Conservation (phyloP, 2,888 invertebrate genomes). For the Furcula furcula region DNA sequence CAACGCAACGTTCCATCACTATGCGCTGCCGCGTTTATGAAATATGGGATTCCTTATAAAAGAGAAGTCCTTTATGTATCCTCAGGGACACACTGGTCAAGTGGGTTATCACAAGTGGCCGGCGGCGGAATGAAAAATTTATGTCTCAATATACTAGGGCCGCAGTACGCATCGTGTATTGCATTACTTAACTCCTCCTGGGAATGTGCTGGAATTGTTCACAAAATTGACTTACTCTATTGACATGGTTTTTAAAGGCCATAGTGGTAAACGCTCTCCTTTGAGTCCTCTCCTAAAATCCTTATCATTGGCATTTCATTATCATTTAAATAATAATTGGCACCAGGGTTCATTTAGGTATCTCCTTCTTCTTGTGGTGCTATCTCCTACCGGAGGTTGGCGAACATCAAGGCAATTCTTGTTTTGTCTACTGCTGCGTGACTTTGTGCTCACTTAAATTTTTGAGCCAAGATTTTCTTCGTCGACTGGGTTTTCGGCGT, state of each 20-base stretch:
- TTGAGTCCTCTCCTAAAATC: too few relatives aligned
- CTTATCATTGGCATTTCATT: too few relatives aligned
- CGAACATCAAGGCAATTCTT: too few relatives aligned
- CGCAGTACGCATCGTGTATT: constrained; percentile 55
- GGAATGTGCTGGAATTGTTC: constrained; percentile 34
- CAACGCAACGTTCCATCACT: constrained; percentile 33
- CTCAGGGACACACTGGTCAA: constrained; percentile 74
- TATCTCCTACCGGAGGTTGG: too few relatives aligned
- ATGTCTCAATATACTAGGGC: constrained; percentile 75
- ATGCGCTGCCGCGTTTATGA: constrained; percentile 60
- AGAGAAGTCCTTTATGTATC: constrained; percentile 80
- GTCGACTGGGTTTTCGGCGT: too few relatives aligned
- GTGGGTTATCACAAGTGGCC: constrained; percentile 78
- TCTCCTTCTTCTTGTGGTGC: too few relatives aligned
- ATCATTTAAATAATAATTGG: too few relatives aligned
- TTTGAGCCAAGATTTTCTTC: too few relatives aligned
- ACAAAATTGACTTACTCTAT: constrained; percentile 12
- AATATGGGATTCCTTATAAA: constrained; percentile 81
- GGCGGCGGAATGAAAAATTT: constrained; percentile 79
- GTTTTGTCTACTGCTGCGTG: too few relatives aligned
- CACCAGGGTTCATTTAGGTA: too few relatives aligned
- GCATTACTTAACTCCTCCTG: constrained; percentile 53
- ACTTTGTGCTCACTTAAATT: too few relatives aligned
- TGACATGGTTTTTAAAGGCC: constrained; percentile 10
- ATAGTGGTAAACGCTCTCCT: too few relatives aligned